Base-by-base conservation (phyloP, 2,888 invertebrate genomes). In the Hydriomena furcata region DNA sequence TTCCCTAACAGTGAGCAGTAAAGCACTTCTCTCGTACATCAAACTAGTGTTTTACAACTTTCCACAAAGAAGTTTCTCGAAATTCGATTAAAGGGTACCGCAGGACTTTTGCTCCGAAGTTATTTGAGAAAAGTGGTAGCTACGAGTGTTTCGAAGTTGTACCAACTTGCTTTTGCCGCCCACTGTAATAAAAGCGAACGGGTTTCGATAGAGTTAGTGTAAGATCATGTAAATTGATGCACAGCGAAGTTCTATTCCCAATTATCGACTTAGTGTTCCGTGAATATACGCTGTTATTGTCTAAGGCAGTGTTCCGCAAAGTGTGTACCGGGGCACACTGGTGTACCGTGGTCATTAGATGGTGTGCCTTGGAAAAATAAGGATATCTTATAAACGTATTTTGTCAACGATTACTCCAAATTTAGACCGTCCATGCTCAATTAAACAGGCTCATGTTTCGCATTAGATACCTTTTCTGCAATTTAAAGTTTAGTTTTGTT, bases 41-140 rank as follows among this genome's bases (percentile, higher is more conserved):
- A 53, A 65, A 60, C 60, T 65, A 60, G 59, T 71, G 72, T 73
- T 66, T 69, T 66, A 73, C 65, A 79, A 79, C 64, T 76, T 64
- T 54, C 53, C 41, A 61, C 67, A 72, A 68, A 75, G 73, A 78
- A 79, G 70, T 76, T 77, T 68, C 70, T 65, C 61, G 63, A 76
- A 75, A 81, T 80, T 79, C 75, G 79, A 80, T 81, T 76, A 77
- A 71, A 75, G 68, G 68, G 68, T 69, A 71, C 76, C 76, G 71
- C 79, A 76, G 73, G 72, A 71, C 76, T 78, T 72, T 75, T 72
- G 69, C 61, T 52, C 42, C 32, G 57, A 37, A 66, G 71, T 66
- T 73, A 65, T 59, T 61, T 53, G 60, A 62, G 63, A 63, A 65
- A 70, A 72, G 63, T 66, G 60, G 63, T 63, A 66, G 65, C 58